Base-by-base conservation (phyloP, 92 coral and sea anemone species). In the Epizoanthus illoricatus region DNA sequence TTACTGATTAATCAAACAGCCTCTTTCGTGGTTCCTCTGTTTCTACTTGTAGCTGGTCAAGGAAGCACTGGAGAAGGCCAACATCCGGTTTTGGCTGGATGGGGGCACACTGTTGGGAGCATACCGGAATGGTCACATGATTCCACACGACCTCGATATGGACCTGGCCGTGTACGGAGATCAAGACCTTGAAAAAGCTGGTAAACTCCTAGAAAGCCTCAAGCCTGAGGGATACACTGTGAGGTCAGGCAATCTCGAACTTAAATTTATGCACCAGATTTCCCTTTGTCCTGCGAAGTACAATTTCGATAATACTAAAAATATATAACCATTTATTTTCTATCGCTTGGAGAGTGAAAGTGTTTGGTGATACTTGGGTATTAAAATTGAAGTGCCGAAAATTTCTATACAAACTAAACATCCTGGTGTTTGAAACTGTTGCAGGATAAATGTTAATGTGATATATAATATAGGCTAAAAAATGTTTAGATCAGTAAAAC, bases 41-140 rank as follows among this genome's bases (percentile, higher is more conserved):
- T 74, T 60, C 16, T 16, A 21, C 4, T 18, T 43, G 6, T 58
- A 85, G 88, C 21, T 82, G 55, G 80, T 85, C 19, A 15, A 33
- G 39, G 57, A 68, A 15, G 83, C 62, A 39, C 57, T 88, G 45
- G 47, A 45, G 18, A 20, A 80, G 3, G 60, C 59, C 33, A 67
- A 58, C 67, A 59, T 85, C 33, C 45, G 66, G 5, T 88, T 64
- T 43, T 76, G 85, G 88, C 16, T 88, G 63, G 88, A 88, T 45
- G 66, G 59, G n/a, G 91, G 91, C 17, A 85, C 91, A 21, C 81
- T 88, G 20, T 79, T 88, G 41, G 91, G 89, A n/a, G 89, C 91
- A 5, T 88, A 41, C 59, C 72, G 91, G 59, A 79, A 49, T 57
- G 89, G 89, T 1, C 40, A 80, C 15, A 84, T 84, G 81, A 85